Conservation (phyloP, 2,888 invertebrate species). For the Drosophila emarginata region DNA sequence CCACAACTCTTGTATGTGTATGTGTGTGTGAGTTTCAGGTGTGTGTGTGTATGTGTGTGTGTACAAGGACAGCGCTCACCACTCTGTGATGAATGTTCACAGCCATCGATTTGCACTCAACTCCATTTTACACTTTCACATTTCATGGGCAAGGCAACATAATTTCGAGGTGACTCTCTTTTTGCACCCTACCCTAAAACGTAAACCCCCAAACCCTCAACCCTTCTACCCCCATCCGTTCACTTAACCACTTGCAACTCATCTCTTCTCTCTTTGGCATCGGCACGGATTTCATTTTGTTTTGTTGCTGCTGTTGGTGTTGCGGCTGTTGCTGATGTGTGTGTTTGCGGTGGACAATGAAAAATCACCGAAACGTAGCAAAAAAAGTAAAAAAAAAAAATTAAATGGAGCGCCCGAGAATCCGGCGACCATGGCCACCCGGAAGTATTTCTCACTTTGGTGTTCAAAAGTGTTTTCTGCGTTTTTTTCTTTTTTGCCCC, state of each 20-base stretch:
- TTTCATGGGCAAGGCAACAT: constrained; percentile 66
- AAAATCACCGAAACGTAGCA: constrained; percentile 67
- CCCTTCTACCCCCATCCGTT: too few relatives aligned
- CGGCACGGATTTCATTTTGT: constrained; percentile 72
- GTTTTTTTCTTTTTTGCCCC: neutral
- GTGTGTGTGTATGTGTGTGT: constrained; percentile 26
- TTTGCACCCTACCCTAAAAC: neutral
- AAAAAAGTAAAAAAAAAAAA: neutral
- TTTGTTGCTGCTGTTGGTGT: constrained; percentile 34
- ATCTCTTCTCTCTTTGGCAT: constrained; percentile 24
- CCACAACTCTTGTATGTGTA: constrained; percentile 7
- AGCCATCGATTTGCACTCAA: constrained; percentile 74
- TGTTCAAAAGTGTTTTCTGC: constrained; percentile 8
- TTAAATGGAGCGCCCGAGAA: constrained; percentile 26
- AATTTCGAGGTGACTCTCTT: constrained; percentile 42
- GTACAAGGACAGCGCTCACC: constrained; percentile 33
- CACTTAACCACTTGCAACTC: constrained; percentile 1
- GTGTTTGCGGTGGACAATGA: constrained; percentile 73
- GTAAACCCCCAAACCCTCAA: neutral
- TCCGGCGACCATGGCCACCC: constrained; percentile 25
- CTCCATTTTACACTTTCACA: constrained; percentile 73
- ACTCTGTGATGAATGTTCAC: constrained; percentile 71
- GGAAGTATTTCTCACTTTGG: constrained; percentile 69
- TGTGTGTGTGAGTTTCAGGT: constrained; percentile 45
- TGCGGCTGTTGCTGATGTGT: constrained; percentile 23